Percentiles rank a stretch among this genome's conserved stretches.
Conservation (phyloP, 1,140 invertebrate species). For the Scylla paramamosain region DNA sequence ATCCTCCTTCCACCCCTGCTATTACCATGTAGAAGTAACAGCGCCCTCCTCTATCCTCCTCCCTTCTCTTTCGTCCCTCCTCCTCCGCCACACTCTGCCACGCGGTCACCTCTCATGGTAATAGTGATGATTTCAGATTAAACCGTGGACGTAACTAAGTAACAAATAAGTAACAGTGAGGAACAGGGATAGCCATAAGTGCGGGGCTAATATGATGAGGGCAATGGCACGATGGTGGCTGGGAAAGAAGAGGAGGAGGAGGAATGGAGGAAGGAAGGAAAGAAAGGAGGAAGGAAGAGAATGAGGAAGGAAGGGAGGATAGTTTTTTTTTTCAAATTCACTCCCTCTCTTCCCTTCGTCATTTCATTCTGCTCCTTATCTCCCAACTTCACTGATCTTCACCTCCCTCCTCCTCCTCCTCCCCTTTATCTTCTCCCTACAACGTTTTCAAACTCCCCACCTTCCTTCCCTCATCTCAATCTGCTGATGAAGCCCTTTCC, state of each 20-base stretch:
- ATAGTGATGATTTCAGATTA: neutral
- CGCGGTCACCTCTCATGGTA: neutral
- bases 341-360: too few relatives aligned
- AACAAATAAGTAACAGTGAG: neutral
- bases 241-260: neutral
- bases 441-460: too few relatives aligned
- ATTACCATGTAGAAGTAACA: too few relatives aligned
- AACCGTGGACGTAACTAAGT: neutral
- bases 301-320: neutral
- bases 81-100: neutral
- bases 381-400: too few relatives aligned
- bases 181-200: neutral
- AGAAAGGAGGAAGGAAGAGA: neutral
- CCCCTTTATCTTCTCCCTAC: too few relatives aligned
- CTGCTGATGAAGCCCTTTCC: too few relatives aligned
- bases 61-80: neutral
- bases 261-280: neutral
- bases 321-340: neutral
- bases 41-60: too few relatives aligned
- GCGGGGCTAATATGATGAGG: neutral
- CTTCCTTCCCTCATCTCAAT: too few relatives aligned
- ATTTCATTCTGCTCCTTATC: too few relatives aligned
- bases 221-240: too few relatives aligned
- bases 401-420: too few relatives aligned
- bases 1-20: too few relatives aligned